Evolutionary conservation across 2,888 invertebrate species (phyloP).

Genomic region (Epinotia demarniana): DNA sequence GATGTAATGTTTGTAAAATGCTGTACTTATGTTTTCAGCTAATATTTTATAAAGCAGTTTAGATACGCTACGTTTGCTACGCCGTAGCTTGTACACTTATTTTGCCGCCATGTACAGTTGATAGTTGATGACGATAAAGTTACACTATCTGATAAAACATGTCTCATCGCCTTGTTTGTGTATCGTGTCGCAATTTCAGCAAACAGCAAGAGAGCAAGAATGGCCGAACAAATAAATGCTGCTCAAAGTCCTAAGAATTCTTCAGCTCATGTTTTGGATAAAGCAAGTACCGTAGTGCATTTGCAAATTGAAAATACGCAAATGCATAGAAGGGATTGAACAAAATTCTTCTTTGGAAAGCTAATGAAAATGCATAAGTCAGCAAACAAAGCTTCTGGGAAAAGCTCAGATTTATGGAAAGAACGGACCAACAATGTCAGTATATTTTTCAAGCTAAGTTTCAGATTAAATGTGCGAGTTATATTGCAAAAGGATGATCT

Average conservation of each 20-base stretch:
- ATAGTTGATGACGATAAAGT: too few relatives aligned
- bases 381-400: conserved; percentile 28
- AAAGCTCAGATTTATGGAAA: conserved; percentile 34
- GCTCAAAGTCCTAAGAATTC: neutral
- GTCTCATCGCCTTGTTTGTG: neutral
- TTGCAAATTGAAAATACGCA: conserved; percentile 24
- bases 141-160: neutral
- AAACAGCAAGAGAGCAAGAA: neutral
- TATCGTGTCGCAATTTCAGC: neutral
- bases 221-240: neutral
- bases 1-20: too few relatives aligned
- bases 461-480: conserved; percentile 38
- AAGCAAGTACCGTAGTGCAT: neutral
- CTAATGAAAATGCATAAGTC: conserved; percentile 40
- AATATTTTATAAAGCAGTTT: too few relatives aligned
- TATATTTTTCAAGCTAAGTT: conserved; percentile 34
- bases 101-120: too few relatives aligned
- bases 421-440: conserved; percentile 36
- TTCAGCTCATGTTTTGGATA: neutral
- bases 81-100: too few relatives aligned
- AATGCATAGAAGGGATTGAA: conserved; percentile 26
- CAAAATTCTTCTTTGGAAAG: conserved; percentile 30
- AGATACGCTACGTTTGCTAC: too few relatives aligned
- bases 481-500: conserved; percentile 35
- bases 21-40: too few relatives aligned